Conservation (phyloP, 2,113 vertebrate species). For the Eolophus roseicapilla region DNA sequence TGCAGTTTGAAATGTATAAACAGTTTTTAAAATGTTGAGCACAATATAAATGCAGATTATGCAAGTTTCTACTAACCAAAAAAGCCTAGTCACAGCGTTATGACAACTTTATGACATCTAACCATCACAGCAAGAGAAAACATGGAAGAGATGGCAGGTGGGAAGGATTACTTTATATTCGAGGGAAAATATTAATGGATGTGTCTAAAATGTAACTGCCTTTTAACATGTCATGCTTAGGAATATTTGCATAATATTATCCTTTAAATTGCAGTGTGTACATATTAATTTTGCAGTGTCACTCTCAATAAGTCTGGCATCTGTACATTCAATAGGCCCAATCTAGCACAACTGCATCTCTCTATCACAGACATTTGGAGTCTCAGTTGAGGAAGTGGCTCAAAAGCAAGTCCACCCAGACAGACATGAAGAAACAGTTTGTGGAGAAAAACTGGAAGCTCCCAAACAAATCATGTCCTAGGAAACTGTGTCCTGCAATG, state of each 20-base stretch:
- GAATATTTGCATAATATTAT: conserved; percentile 56
- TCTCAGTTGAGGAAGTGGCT: neutral
- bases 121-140: conserved; percentile 43
- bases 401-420: neutral
- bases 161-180: conserved; percentile 45
- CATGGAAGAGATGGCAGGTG: conserved; percentile 26
- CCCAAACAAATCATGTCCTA: neutral
- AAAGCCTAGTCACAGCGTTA: conserved; percentile 51
- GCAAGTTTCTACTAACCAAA: neutral
- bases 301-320: neutral
- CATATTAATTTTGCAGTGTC: conserved; percentile 12
- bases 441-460: neutral
- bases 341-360: neutral
- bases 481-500: neutral
- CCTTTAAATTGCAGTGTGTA: conserved; percentile 24
- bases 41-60: neutral
- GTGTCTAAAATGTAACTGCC: conserved; percentile 35
- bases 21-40: neutral
- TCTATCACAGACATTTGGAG: neutral
- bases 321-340: neutral
- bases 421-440: neutral
- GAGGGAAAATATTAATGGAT: conserved; percentile 55
- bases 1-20: neutral
- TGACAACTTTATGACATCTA: conserved; percentile 56
- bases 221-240: conserved; percentile 8